Percentiles rank a stretch among this genome's conserved stretches.
Conservation (phyloP, 2,888 invertebrate species). For the Chrysolina oricalcia region DNA sequence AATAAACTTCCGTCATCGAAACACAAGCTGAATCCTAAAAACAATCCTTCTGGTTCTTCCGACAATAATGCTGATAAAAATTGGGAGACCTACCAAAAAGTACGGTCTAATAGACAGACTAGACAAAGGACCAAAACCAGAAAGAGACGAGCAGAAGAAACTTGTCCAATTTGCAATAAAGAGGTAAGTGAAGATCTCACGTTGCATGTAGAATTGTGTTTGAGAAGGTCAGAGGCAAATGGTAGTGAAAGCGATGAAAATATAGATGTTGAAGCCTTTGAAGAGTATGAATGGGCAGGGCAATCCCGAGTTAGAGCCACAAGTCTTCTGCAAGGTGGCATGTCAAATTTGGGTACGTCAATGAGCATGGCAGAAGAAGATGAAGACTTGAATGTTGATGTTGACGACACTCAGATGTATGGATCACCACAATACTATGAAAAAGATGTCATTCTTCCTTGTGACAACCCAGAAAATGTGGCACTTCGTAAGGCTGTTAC, state of each 20-base stretch:
- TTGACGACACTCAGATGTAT: slow-evolving; percentile 89
- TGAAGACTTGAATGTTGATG: slow-evolving; percentile 89
- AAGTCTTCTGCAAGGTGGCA: slow-evolving; percentile 80
- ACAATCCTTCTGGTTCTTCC: slow-evolving; percentile 72
- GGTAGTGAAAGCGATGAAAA: slow-evolving; percentile 80
- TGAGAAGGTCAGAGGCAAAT: slow-evolving; percentile 73
- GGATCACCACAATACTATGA: slow-evolving; percentile 92
- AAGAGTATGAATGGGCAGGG: slow-evolving; percentile 95
- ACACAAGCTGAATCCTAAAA: slow-evolving; percentile 66
- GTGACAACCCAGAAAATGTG: slow-evolving; percentile 76
- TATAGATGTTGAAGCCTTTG: slow-evolving; percentile 87
- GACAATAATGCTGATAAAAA: slow-evolving; percentile 72
- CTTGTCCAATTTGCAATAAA: slow-evolving; percentile 89
- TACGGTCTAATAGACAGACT: slow-evolving; percentile 82
- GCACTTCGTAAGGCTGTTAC: slow-evolving; percentile 75
- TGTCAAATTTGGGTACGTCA: slow-evolving; percentile 74
- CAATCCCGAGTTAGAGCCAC: slow-evolving; percentile 86
- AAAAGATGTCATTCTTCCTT: slow-evolving; percentile 77
- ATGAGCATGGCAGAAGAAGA: slow-evolving; percentile 74
- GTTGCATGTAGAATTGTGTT: slow-evolving; percentile 82
- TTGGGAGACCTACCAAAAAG: slow-evolving; percentile 85
- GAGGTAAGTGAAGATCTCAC: slow-evolving; percentile 81
- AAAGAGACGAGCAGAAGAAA: slow-evolving; percentile 78
- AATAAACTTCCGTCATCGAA: slow-evolving; percentile 73
- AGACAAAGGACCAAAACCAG: slow-evolving; percentile 79